These are phyloP conservation scores for Poicephalus meyeri DNA, from an alignment of 2,113 vertebrate genomes.

Conservation along the genomic window DNA sequence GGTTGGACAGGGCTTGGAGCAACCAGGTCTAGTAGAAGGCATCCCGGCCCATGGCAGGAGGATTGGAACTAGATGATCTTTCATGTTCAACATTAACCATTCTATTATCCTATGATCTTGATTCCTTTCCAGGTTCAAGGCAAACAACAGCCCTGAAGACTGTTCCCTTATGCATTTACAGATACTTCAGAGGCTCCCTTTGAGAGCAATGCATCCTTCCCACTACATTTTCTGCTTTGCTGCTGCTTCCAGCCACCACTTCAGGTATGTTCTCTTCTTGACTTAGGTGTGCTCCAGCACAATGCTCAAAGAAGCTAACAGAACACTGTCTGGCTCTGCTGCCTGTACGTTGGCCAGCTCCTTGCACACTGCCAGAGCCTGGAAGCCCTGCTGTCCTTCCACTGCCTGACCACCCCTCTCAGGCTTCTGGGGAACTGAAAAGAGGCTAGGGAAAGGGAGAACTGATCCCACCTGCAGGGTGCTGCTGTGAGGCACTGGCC, in stretches of 20 bases:
- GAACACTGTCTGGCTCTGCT: not conserved
- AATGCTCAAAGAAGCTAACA: not conserved
- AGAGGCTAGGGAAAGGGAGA: not conserved
- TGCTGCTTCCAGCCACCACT: not conserved
- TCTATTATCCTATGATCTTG: not conserved
- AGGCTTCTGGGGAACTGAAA: not conserved
- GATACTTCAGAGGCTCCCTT: not conserved
- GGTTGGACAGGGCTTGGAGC: not conserved
- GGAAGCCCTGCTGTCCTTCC: not conserved
- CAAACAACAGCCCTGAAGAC: not conserved
- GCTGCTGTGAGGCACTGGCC: not conserved
- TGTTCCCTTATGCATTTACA: not conserved
- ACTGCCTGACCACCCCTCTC: accelerated
- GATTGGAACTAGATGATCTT: not conserved
- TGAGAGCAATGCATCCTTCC: not conserved
- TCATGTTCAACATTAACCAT: not conserved
- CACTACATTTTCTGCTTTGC: not conserved
- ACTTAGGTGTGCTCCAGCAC: not conserved
- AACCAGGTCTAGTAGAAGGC: not conserved
- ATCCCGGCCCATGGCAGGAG: not conserved
- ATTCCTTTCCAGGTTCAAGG: not conserved
- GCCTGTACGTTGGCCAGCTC: not conserved
- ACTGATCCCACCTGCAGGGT: not conserved
- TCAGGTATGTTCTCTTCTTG: not conserved
- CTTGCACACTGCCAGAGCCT: accelerated